Conservation (phyloP, 37 sponge, comb jelly and placozoan species). For the Amphimedon queenslandica region DNA sequence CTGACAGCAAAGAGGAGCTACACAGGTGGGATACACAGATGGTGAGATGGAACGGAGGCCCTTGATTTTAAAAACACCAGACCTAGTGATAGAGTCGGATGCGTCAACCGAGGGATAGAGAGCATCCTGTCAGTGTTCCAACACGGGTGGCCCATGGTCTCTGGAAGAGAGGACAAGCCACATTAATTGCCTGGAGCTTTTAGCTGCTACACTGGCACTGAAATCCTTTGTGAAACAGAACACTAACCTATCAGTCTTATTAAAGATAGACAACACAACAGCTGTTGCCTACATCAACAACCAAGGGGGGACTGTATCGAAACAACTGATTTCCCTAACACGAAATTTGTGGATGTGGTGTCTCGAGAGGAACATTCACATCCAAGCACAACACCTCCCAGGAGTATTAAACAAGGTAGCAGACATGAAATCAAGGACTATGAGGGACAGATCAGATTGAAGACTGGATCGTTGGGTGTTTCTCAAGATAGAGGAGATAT, state of each 20-base stretch:
- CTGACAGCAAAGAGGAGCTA: too few relatives aligned
- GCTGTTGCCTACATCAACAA: too few relatives aligned
- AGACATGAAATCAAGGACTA: constrained; percentile 25
- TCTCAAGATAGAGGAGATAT: not conserved
- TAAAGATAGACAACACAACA: too few relatives aligned
- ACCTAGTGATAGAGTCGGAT: constrained; percentile 26
- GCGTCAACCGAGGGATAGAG: constrained; percentile 31
- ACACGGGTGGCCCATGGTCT: constrained; percentile 28
- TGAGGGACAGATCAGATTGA: too few relatives aligned
- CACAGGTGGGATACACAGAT: too few relatives aligned
- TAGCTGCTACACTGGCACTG: constrained; percentile 31
- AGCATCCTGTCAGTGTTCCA: not conserved
- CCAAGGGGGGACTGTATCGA: constrained; percentile 35
- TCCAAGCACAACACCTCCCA: too few relatives aligned
- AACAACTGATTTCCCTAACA: constrained; percentile 16
- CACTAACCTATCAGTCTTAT: not conserved
- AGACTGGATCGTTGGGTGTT: too few relatives aligned
- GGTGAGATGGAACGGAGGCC: too few relatives aligned
- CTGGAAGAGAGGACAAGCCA: not conserved
- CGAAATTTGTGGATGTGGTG: too few relatives aligned
- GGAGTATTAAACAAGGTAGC: constrained; percentile 25
- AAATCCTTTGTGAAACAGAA: constrained; percentile 16
- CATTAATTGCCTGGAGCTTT: constrained; percentile 19
- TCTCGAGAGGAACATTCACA: too few relatives aligned
- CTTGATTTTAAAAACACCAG: too few relatives aligned